phyloP scores from a whole-genome alignment of 2,797 vertebrate genomes.

The Lutjanus argentimaculatus region DNA sequence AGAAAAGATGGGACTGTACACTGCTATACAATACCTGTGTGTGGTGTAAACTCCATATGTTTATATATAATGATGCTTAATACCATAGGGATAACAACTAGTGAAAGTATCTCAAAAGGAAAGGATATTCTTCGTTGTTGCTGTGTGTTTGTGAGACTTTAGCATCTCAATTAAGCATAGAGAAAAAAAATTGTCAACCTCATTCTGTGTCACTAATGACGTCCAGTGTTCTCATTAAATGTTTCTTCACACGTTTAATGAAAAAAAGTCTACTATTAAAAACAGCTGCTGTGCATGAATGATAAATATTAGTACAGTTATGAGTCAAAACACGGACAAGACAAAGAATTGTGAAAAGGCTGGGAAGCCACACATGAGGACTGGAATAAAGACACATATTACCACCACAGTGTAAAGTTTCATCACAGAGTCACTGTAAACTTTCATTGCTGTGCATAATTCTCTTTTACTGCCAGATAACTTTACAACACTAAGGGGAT shows the following conservation, averaged over 20 bases:
- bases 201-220: neutral
- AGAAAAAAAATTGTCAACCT: too few species aligned
- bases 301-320: neutral
- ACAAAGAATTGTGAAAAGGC: neutral
- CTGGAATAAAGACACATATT: neutral
- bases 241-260: too few species aligned
- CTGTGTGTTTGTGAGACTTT: too few species aligned
- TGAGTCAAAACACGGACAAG: neutral
- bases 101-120: too few species aligned
- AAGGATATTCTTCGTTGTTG: too few species aligned
- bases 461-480: conserved; percentile 22
- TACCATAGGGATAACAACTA: neutral
- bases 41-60: neutral
- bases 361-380: neutral
- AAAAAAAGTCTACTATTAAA: neutral
- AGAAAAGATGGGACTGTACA: too few species aligned
- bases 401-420: neutral
- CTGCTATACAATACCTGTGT: neutral
- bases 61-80: neutral
- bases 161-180: neutral
- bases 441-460: conserved; percentile 17
- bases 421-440: conserved; percentile 21
- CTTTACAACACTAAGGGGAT: conserved; percentile 37
- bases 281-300: neutral
- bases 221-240: neutral